Conservation (phyloP, 2,888 invertebrate genomes). For the Spisula subtruncata region DNA sequence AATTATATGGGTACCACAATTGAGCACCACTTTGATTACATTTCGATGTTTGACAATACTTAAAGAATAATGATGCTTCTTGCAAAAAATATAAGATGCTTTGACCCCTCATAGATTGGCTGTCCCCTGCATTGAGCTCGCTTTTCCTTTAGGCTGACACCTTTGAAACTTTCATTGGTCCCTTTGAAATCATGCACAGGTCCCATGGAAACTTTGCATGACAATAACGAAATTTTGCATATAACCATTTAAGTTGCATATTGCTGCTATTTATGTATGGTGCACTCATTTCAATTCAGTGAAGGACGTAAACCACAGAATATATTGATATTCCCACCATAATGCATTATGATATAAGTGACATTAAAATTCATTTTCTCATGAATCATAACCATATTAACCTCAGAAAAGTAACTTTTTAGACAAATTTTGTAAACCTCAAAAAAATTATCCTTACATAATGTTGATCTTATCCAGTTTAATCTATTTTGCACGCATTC, state of each 20-base stretch:
- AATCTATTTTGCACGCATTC: conserved; percentile 41
- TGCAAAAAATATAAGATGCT: too few species aligned
- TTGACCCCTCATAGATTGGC: too few species aligned
- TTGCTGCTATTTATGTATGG: neutral
- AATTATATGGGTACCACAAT: neutral
- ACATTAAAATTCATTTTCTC: neutral
- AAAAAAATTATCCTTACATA: conserved; percentile 36
- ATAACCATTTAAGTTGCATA: too few species aligned
- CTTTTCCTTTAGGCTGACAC: too few species aligned
- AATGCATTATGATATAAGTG: neutral
- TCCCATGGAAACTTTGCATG: too few species aligned
- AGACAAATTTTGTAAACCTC: neutral
- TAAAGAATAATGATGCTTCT: too few species aligned
- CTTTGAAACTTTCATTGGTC: too few species aligned
- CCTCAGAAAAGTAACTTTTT: neutral
- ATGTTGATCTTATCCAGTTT: conserved; percentile 29
- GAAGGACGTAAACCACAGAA: neutral
- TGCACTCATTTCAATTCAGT: neutral
- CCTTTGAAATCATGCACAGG: too few species aligned
- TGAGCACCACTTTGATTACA: neutral
- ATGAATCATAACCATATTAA: neutral
- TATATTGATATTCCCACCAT: neutral
- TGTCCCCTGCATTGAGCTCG: too few species aligned
- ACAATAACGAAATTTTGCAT: too few species aligned
- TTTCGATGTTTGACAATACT: neutral